These are phyloP conservation scores for Oceanites oceanicus DNA, from an alignment of 2,113 vertebrate species.

Conservation along the genomic window DNA sequence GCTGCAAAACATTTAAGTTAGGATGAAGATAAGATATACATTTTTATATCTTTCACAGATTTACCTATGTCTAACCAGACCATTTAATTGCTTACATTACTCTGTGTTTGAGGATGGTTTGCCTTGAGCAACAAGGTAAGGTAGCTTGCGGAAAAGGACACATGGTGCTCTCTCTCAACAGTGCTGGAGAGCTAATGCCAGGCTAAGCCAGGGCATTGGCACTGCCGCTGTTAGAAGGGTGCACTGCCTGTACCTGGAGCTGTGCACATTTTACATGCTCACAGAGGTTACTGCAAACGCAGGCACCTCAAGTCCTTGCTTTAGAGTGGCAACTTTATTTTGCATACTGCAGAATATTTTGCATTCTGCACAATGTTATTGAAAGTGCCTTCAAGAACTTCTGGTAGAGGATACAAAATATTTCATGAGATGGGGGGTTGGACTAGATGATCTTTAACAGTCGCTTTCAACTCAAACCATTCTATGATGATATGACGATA, in stretches of 20 bases:
- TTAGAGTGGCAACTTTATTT: background rate
- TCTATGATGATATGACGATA: background rate
- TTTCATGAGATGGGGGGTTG: background rate
- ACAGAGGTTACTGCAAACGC: background rate
- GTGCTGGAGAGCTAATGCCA: background rate
- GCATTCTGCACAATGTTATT: background rate
- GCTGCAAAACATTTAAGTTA: background rate
- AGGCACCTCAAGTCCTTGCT: background rate
- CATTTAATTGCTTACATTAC: background rate
- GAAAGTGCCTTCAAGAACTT: background rate
- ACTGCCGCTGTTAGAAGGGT: background rate
- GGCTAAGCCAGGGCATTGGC: background rate
- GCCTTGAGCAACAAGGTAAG: background rate
- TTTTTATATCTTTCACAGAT: background rate
- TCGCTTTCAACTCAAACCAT: background rate
- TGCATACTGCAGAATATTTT: background rate
- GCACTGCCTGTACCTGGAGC: background rate
- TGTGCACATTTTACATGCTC: background rate
- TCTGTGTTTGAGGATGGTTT: background rate
- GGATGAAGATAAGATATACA: background rate
- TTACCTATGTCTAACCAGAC: background rate
- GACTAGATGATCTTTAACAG: background rate
- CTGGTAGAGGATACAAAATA: background rate
- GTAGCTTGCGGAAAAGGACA: background rate
- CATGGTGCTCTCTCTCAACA: background rate